A percentile compares a stretch with the other conserved stretches of the same genome.
These are phyloP conservation scores for Oedothorax gibbosus DNA, from an alignment of 1,140 invertebrate genomes.

Conservation along the genomic window DNA sequence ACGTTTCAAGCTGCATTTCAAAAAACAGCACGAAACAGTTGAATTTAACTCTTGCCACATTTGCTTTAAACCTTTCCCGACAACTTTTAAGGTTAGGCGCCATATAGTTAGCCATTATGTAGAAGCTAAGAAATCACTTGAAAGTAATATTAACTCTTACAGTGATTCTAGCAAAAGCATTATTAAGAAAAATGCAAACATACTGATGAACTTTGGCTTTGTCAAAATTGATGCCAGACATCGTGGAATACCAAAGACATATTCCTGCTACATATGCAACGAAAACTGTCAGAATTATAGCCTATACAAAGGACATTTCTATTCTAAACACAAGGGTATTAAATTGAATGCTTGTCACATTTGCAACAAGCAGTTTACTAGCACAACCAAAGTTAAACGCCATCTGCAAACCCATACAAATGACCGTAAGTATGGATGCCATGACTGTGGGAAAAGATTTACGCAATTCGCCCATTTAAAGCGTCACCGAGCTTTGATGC, in stretches of 20 bases:
- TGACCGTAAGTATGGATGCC: background rate
- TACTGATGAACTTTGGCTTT: too few relatives aligned
- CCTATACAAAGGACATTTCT: conserved; percentile 7
- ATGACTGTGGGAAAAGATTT: conserved; percentile 4
- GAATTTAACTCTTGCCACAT: background rate
- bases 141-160: background rate
- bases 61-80: background rate
- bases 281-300: background rate
- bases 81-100: background rate
- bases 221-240: too few relatives aligned
- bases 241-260: too few relatives aligned
- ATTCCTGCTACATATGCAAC: conserved; percentile 9
- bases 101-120: background rate
- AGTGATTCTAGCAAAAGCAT: too few relatives aligned
- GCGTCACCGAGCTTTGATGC: background rate
- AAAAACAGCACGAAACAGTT: background rate
- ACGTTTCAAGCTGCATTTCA: conserved; percentile 3
- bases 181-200: too few relatives aligned
- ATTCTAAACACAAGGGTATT: background rate
- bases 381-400: background rate
- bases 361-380: conserved; percentile 16
- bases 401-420: background rate
- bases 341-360: conserved; percentile 20
- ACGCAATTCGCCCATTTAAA: background rate
- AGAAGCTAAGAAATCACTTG: background rate